Percentiles rank a stretch among this genome's conserved stretches.
These are phyloP conservation scores for Tipula vernalis DNA, from an alignment of 2,888 invertebrate species.

Conservation along the genomic window DNA sequence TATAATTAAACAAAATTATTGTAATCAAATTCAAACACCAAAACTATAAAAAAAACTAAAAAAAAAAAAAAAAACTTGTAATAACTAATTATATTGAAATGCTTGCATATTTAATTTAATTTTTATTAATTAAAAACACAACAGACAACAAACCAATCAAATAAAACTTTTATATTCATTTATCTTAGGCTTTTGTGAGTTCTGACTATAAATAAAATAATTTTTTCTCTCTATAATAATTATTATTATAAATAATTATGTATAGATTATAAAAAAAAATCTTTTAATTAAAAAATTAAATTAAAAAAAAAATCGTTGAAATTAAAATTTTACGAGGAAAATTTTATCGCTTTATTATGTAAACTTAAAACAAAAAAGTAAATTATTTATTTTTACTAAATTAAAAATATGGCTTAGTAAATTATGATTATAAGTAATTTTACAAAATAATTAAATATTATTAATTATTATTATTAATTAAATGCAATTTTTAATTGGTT, in stretches of 20 bases:
- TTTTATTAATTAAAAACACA: not conserved
- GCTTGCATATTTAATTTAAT: not conserved
- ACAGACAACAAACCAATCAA: not conserved
- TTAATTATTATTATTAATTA: not conserved
- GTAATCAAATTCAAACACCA: not conserved
- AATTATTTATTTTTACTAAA: not conserved
- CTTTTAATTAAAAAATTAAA: not conserved
- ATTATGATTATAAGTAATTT: not conserved
- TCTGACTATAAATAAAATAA: not conserved
- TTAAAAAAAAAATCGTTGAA: not conserved
- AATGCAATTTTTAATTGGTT: not conserved
- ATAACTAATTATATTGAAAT: not conserved
- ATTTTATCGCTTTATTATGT: not conserved
- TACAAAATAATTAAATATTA: not conserved
- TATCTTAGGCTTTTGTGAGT: not conserved
- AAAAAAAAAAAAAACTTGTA: not conserved
- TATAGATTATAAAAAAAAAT: not conserved
- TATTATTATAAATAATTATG: not conserved
- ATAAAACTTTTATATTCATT: not conserved
- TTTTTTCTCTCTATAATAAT: not conserved
- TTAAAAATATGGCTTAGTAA: not conserved
- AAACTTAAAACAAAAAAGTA: not conserved
- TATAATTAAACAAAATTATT: not conserved
- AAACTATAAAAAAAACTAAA: not conserved
- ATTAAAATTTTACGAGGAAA: not conserved